These are phyloP conservation scores for Centropyge bicolor DNA, from an alignment of 2,797 vertebrate genomes.

Conservation along the genomic window DNA sequence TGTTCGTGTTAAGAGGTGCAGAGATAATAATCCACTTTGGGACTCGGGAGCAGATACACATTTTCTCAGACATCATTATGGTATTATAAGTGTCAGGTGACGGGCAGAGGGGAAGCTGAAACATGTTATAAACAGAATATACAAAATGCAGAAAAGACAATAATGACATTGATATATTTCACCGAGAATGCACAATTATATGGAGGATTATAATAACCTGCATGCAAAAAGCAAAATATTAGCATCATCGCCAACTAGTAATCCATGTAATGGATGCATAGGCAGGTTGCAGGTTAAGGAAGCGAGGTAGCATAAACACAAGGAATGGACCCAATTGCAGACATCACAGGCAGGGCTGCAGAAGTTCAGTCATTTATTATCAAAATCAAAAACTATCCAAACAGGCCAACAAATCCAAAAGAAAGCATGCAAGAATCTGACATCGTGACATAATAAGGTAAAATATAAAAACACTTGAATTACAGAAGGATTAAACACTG, in stretches of 20 bases:
- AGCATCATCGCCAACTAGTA: background rate
- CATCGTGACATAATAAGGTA: no score
- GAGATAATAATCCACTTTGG: constrained; percentile 77
- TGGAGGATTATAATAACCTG: no score
- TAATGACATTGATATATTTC: constrained; percentile 14
- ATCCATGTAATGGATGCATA: background rate
- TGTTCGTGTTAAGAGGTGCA: constrained; percentile 66
- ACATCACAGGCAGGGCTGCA: no score
- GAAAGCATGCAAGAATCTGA: no score
- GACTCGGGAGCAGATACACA: constrained; percentile 59
- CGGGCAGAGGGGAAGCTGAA: constrained; percentile 36
- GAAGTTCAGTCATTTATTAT: no score
- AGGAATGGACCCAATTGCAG: no score
- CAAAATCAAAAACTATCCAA: no score
- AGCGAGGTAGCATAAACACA: no score
- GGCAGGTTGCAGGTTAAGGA: no score
- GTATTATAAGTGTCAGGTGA: constrained; percentile 47
- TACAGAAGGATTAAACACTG: no score
- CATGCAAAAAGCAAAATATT: background rate
- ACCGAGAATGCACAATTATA: background rate
- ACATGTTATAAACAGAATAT: constrained; percentile 12
- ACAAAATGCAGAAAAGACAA: background rate
- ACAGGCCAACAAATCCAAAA: no score
- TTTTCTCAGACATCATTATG: constrained; percentile 63
- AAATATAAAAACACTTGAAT: no score